Evolutionary conservation across 2,797 vertebrate genomes (phyloP).

Genomic region (Orestias chungarensis): DNA sequence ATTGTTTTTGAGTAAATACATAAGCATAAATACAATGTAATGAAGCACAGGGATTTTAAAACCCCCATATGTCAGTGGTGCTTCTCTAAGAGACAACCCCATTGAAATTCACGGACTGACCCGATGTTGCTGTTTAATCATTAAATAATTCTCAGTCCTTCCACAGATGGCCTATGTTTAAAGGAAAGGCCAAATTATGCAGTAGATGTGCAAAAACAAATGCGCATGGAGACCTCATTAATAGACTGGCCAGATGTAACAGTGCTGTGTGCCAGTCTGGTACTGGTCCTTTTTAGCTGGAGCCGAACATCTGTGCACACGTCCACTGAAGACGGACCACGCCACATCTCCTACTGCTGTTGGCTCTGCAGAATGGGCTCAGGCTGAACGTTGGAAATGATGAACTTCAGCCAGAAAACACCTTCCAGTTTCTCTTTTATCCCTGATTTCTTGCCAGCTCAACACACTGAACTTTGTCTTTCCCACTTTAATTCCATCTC

Average conservation of each 20-base stretch:
- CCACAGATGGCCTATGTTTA: conserved; percentile 2
- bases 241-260: conserved; percentile 11
- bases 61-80: not conserved
- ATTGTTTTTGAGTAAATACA: not conserved
- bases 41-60: not conserved
- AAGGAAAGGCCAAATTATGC: conserved; percentile 10
- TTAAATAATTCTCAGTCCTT: not conserved
- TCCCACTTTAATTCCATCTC: conserved; percentile 20
- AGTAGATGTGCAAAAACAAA: conserved; percentile 1
- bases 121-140: conserved; percentile 22
- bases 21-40: not conserved
- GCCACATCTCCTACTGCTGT: conserved; percentile 32
- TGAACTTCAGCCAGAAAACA: conserved; percentile 51
- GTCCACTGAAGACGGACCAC: conserved; percentile 12
- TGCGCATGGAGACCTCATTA: conserved; percentile 12
- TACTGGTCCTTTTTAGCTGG: not conserved
- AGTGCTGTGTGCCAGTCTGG: conserved; percentile 1
- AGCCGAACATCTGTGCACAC: conserved; percentile 25
- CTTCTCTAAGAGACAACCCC: not conserved
- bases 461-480: not conserved
- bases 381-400: conserved; percentile 23
- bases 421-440: conserved; percentile 6
- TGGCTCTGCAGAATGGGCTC: conserved; percentile 18
- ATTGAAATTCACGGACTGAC: not conserved
- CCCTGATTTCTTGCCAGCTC: conserved; percentile 9